Base-by-base conservation (phyloP, 1,140 invertebrate species). In the Plodia interpunctella region DNA sequence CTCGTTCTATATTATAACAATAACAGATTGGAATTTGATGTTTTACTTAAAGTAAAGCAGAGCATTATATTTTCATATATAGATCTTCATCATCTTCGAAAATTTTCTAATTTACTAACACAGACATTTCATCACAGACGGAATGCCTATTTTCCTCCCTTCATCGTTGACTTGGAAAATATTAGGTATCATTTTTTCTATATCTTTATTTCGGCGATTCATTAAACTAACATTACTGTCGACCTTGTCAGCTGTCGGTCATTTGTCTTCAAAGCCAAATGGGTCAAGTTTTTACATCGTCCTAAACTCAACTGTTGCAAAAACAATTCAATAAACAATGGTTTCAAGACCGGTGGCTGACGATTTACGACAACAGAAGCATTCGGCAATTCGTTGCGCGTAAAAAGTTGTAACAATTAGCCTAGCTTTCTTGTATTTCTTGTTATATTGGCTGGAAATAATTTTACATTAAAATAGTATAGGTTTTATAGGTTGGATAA, bases 301-400 rank as follows among this genome's bases (percentile, higher is more conserved):
- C 49, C 55, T 52, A 38, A 65, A 57, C 35, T 59, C 61, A 55
- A 66, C 71, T 73, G 67, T 67, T 25, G 21, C 21, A 25, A 25
- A 25, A 25, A 25, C 59, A 78, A 74, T 72, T 62, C 53, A 74
- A 65, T 72, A 63, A 62, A 79, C 73, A 76, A 81, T 68, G 64
- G 13, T 57, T 63, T 77, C 83, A 85, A 87, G 72, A 85, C 79
- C 79, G 76, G 84, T 85, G 80, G 82, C 84, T 55, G 62, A 78
- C 74, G 76, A 69, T 83, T 83, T 85, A 85, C 72, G 75, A 78
- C 70, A 67, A 75, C 74, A 76, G 80, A 66, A 80, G 76, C 80
- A 58, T 70, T 68, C 66, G 35, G 68, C 67, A 77, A 75, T 66
- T 65, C 63, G 61, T 53, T 65, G 44, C 20, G 59, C 63, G 78